phyloP scores from a whole-genome alignment of 2,797 vertebrate genomes.

The Brotula barbata region DNA sequence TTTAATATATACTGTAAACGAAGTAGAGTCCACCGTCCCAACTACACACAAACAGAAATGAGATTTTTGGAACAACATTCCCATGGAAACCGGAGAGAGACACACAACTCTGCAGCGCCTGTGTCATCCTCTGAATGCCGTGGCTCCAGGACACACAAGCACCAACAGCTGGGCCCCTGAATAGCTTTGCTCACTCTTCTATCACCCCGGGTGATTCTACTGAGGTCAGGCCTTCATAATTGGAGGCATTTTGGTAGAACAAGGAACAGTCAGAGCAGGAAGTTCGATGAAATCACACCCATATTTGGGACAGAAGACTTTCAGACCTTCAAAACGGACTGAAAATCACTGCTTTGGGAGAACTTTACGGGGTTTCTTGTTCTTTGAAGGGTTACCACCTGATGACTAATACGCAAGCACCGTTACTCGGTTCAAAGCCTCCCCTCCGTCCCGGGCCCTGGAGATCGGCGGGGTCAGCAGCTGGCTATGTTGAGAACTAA shows the following conservation, averaged over 20 bases:
- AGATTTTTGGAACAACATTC: too few relatives aligned
- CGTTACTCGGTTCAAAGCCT: constrained; percentile 68
- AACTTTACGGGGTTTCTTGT: constrained; percentile 22
- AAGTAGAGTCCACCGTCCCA: too few relatives aligned
- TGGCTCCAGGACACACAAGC: constrained; percentile 24
- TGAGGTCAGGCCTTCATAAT: constrained; percentile 42
- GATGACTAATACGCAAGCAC: constrained; percentile 44
- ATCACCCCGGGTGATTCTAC: constrained; percentile 58
- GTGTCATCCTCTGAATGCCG: constrained; percentile 59
- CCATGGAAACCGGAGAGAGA: background rate
- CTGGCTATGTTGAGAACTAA: constrained; percentile 57
- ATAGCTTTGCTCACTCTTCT: constrained; percentile 44
- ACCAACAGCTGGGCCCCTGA: constrained; percentile 63
- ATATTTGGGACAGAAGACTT: background rate
- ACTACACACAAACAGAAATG: too few relatives aligned
- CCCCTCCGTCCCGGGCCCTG: constrained; percentile 28
- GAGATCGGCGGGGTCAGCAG: constrained; percentile 48
- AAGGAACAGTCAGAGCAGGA: constrained; percentile 24
- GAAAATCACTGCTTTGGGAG: constrained; percentile 55
- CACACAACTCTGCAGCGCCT: constrained; percentile 9
- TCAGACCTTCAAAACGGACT: too few relatives aligned
- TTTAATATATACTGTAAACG: too few relatives aligned
- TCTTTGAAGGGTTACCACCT: constrained; percentile 66
- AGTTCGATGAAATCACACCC: constrained; percentile 19
- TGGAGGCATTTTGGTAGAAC: constrained; percentile 37